Evolutionary conservation across 2,113 vertebrate genomes (phyloP).

Genomic region (Phalacrocorax brasilianus): DNA sequence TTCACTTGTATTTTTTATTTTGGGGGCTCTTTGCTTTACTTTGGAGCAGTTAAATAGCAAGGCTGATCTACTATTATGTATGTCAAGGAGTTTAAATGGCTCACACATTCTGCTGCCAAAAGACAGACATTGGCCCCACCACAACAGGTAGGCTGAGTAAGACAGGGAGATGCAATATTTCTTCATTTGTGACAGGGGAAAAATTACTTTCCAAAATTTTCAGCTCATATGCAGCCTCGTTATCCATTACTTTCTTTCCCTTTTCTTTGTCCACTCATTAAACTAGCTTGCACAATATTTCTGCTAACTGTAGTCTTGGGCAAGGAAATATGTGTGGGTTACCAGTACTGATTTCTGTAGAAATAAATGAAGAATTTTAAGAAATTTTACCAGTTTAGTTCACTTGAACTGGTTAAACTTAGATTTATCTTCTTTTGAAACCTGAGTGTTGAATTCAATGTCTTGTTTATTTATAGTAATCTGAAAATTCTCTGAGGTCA

Average conservation of each 20-base stretch:
- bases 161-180: not conserved
- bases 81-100: not conserved
- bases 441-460: not conserved
- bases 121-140: not conserved
- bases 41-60: not conserved
- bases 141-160: not conserved
- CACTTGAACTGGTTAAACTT: not conserved
- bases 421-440: not conserved
- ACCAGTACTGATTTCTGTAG: not conserved
- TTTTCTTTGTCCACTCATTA: not conserved
- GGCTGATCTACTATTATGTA: not conserved
- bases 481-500: not conserved
- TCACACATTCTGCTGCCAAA: not conserved
- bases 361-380: not conserved
- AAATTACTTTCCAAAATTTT: not conserved
- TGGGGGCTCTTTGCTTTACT: not conserved
- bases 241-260: fast-evolving
- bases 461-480: not conserved
- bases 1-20: not conserved
- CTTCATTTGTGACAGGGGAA: not conserved
- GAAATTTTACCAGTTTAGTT: not conserved
- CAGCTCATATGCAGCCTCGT: not conserved
- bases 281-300: not conserved
- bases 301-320: not conserved
- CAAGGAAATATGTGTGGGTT: not conserved